Evolutionary conservation across 2,888 invertebrate species (phyloP).

Genomic region (Dusona sp.): DNA sequence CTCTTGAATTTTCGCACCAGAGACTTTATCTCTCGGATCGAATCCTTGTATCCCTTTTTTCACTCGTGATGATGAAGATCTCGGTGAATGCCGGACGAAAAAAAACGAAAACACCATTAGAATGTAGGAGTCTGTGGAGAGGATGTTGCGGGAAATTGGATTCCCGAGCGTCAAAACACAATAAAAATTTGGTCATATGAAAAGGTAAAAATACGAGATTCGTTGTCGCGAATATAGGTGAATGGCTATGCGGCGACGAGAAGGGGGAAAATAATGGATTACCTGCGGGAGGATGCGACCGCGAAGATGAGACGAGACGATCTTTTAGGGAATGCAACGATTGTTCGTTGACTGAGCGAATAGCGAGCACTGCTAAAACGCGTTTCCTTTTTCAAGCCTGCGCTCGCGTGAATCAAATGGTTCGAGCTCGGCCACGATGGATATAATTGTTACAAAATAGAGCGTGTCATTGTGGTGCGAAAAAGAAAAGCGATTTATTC

Average conservation of each 20-base stretch:
- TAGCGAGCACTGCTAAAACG: constrained; percentile 78
- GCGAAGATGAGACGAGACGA: constrained; percentile 57
- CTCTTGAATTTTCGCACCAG: constrained; percentile 57
- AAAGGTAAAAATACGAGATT: constrained; percentile 48
- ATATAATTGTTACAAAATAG: constrained; percentile 84
- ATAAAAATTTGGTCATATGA: constrained; percentile 77
- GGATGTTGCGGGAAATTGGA: constrained; percentile 73
- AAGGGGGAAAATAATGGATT: constrained; percentile 1
- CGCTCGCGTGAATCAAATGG: constrained; percentile 34
- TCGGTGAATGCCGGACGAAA: constrained; percentile 44
- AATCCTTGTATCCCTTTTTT: constrained; percentile 57
- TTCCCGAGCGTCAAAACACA: constrained; percentile 81
- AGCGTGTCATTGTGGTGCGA: constrained; percentile 80
- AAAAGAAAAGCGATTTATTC: constrained; percentile 60
- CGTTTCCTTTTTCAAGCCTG: constrained; percentile 72
- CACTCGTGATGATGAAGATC: neutral
- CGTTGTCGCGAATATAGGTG: constrained; percentile 7
- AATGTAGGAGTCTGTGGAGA: constrained; percentile 13
- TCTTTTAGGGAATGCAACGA: constrained; percentile 30
- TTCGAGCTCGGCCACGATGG: constrained; percentile 77
- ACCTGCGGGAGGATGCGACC: constrained; percentile 45
- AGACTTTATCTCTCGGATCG: constrained; percentile 48
- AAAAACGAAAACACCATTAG: constrained; percentile 58
- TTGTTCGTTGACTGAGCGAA: constrained; percentile 61
- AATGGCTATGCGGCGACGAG: neutral